Evolutionary conservation across 2,888 invertebrate species (phyloP), one percentile per base, ranked within the genome.

Genomic region (Toxonevra muliebris): DNA sequence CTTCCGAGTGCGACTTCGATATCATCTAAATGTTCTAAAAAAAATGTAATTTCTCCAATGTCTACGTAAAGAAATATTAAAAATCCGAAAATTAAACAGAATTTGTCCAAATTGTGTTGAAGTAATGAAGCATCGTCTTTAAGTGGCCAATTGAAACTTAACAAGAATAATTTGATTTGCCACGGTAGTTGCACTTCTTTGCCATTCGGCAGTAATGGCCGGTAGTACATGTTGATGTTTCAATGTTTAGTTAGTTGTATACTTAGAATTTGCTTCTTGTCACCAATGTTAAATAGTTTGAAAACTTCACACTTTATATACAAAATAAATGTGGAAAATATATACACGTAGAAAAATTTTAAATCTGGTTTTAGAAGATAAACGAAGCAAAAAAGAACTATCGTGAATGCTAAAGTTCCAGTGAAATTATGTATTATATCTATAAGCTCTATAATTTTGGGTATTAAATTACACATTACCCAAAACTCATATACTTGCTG

Each of bases 201-300:
- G n/a, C 63, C 63, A 48, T 63, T 63, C 42, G 43, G 30, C 13
- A 63, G 45, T 4, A 54, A 30, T 15, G 63, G 55, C 3, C 54
- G 54, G 41, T 63, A 57, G 15, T 30, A 13, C 60, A 60, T 54
- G 19, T 42, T 43, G 43, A 13, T 13, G 15, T 15, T 57, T 13
- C 40, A n/a, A n/a, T n/a, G 40, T 57, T 20, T 48, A 5, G 48
- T n/a, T 13, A 8, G 5, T n/a, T 48, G 13, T 8, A 5, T 48
- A 5, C 7, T 7, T 30, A 30, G 30, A 30, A 30, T 30, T 7
- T 30, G 30, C 30, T 30, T 30, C 30, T 30, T 30, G 30, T 30
- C 2, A 7, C 30, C 7, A 30, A 4, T 30, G 30, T 30, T n/a
- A 11, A n/a, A 15, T 8, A 11, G 48, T 12, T 10, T 48, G 15